Evolutionary conservation across 1,140 invertebrate species (phyloP), one percentile per base, ranked within the genome.

Genomic region (Drosophila varians): DNA sequence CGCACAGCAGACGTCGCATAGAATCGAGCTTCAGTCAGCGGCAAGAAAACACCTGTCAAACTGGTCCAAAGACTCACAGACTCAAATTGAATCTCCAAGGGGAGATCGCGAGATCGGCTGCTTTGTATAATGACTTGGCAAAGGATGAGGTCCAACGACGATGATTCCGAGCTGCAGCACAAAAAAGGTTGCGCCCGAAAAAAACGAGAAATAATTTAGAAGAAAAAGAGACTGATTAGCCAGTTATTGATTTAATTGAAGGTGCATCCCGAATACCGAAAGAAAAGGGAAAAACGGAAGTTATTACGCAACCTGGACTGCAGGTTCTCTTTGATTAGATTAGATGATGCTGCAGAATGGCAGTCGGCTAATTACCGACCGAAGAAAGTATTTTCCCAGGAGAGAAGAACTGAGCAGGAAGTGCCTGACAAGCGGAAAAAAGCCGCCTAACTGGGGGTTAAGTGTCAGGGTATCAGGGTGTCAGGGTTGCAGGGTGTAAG

Each of bases 41-140:
- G 77, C 83, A 74, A 88, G 82, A 87, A 73, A 88, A 87, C 82
- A 87, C 82, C 82, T 87, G 82, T 87, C 82, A 87, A 87, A 87
- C 82, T 74, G 82, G 82, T 87, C 83, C 82, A 86, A 74, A 83
- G 43, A 49, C 12, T 38, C 36, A 49, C 55, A 16, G 36, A 5
- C 36, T 38, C 38, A 64, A 23, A 55, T 40, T 57, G 47, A 16
- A 51, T 43, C 47, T 52, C 48, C 51, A 40, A 46, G 46, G 61
- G 45, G 43, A 36, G 43, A 56, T 34, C 34, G 61, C 36, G 43
- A 36, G 43, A 56, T 34, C 34, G 52, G 28, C 31, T 36, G 53
- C 46, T 52, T 26, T 57, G 62, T 55, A 83, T 86, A 83, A 84
- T 84, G 79, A 84, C 80, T 80, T 57, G 65, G 46, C 56, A 83